Percentiles rank a stretch among this genome's conserved stretches.
phyloP scores from a whole-genome alignment of 2,797 vertebrate species.

The Malacoctenus gilli region DNA sequence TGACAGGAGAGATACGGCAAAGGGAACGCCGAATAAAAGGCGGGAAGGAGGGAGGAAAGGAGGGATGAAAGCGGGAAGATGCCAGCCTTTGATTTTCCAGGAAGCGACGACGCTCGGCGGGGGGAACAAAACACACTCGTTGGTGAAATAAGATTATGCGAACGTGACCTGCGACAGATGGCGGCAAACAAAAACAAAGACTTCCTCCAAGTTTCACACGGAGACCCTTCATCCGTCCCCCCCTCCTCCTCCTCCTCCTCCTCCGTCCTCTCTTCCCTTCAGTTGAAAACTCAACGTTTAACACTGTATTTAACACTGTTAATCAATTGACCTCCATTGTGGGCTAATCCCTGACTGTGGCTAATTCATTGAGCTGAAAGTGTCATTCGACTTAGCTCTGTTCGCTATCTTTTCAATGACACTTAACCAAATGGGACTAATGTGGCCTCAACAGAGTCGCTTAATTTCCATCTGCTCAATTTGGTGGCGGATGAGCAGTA shows the following conservation, averaged over 20 bases:
- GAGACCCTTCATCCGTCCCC: too few species aligned
- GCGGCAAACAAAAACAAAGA: conserved; percentile 16
- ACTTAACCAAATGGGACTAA: conserved; percentile 79
- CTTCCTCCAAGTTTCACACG: conserved; percentile 26
- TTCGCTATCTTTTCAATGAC: conserved; percentile 78
- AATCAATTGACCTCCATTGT: conserved; percentile 82
- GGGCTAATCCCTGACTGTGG: conserved; percentile 75
- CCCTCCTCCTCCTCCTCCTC: conserved; percentile 7
- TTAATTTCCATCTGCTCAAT: conserved; percentile 79
- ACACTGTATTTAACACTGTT: conserved; percentile 65
- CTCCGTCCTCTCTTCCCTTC: conserved; percentile 44
- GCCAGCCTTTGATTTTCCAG: conserved; percentile 59
- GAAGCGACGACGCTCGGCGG: conserved; percentile 44
- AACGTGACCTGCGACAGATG: conserved; percentile 82
- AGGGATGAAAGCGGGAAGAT: conserved; percentile 65
- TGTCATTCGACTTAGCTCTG: conserved; percentile 69
- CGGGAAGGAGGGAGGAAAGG: conserved; percentile 37
- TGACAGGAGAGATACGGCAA: conserved; percentile 65
- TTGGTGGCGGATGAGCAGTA: conserved; percentile 67
- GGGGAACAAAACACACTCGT: conserved; percentile 41
- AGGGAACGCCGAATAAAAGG: conserved; percentile 50
- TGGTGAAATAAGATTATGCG: conserved; percentile 70
- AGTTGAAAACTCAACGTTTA: conserved; percentile 66
- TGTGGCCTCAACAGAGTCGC: conserved; percentile 72
- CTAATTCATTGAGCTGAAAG: conserved; percentile 79